A percentile compares a stretch with the other conserved stretches of the same genome.
Conservation (phyloP, 2,113 vertebrate species). For the Crotalus viridis region DNA sequence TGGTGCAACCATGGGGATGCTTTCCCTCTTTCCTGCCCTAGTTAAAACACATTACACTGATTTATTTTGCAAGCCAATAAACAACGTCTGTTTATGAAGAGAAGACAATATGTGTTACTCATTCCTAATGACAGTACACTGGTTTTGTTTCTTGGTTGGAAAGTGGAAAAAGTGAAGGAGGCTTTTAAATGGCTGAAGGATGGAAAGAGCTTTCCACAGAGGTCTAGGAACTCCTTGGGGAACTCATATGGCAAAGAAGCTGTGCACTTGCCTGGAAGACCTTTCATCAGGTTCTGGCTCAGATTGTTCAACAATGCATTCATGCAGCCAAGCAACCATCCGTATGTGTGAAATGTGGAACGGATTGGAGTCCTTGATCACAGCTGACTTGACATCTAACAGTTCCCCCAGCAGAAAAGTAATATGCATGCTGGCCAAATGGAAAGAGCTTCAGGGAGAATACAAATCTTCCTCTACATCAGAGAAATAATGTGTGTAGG, state of each 20-base stretch:
- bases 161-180: background rate
- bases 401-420: background rate
- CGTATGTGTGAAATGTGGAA: background rate
- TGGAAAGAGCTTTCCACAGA: background rate
- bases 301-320: background rate
- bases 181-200: background rate
- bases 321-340: background rate
- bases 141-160: background rate
- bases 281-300: background rate
- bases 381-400: background rate
- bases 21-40: background rate
- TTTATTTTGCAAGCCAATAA: background rate
- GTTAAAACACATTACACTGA: background rate
- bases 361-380: background rate
- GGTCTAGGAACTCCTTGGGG: background rate
- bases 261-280: background rate
- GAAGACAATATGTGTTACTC: background rate
- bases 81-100: background rate
- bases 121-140: background rate
- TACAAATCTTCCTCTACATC: background rate
- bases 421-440: background rate
- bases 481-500: background rate
- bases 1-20: background rate
- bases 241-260: background rate
- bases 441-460: background rate